Evolutionary conservation across 1,140 invertebrate species (phyloP), one percentile per base, ranked within the genome.

Genomic region (Calosoma granatense): DNA sequence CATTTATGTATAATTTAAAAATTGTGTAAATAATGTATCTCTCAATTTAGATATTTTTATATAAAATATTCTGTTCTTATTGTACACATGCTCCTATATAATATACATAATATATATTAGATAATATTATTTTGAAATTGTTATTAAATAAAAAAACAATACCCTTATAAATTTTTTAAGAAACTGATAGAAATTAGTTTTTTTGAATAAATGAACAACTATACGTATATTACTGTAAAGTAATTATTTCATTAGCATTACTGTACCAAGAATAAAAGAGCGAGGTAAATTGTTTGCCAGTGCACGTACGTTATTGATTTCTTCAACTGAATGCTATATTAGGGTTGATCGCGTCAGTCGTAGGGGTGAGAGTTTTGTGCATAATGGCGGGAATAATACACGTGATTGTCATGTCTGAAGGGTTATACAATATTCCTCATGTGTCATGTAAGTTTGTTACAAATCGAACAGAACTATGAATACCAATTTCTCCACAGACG

Each of bases 311-410:
- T 36, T 36, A 36, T 36, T 36, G 26, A 36, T 36, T 36, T 36
- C n/a, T 6, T 36, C n/a, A 36, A n/a, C 6, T 9, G 26, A 36
- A 36, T n/a, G n/a, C n/a, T n/a, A n/a, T n/a, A 36, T 36, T 9
- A 36, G 26, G 26, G 26, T 47, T 47, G 41, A 12, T 47, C 15
- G 6, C 14, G 41, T 47, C 4, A 12, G 17, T 4, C 6, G 15
- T 47, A 47, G 17, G 41, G 41, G 41, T n/a, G n/a, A n/a, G 41
- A 47, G 41, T 47, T 4, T 47, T 47, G 41, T 47, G 15, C 17
- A 9, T 47, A 47, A 47, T 47, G 41, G 41, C 41, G 41, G 41
- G 41, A 47, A 47, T 12, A 47, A 47, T 47, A 47, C 41, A 47
- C 41, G 41, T 47, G 41, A 47, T 47, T 47, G 41, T 47, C 41